Percentiles rank a stretch among this genome's conserved stretches.
phyloP scores from a whole-genome alignment of 92 coral and sea anemone species.

The Isaurus tuberculatus region DNA sequence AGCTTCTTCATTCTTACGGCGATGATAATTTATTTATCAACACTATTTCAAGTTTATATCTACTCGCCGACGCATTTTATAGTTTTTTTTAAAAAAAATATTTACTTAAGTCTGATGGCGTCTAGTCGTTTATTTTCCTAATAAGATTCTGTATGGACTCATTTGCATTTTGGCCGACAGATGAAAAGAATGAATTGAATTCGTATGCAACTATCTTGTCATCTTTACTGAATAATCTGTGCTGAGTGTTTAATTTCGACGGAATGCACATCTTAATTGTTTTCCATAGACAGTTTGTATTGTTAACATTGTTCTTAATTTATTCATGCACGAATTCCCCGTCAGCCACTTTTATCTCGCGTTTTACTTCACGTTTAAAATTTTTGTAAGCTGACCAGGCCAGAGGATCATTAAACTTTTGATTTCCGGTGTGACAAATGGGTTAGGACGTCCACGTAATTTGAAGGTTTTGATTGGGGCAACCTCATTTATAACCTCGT shows the following conservation, averaged over 20 bases:
- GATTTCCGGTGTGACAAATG: background rate
- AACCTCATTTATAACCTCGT: background rate
- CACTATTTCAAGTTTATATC: no score
- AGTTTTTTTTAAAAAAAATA: no score
- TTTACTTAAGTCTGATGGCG: slow-evolving; percentile 37
- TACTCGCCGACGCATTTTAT: no score
- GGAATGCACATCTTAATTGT: background rate
- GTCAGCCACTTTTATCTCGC: slow-evolving; percentile 10
- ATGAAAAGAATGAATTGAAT: slow-evolving; percentile 6
- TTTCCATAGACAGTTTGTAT: slow-evolving; percentile 13
- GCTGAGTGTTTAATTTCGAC: background rate
- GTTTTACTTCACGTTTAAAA: slow-evolving; percentile 24
- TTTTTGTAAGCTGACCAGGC: slow-evolving; percentile 21
- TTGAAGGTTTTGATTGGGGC: background rate
- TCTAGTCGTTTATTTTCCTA: slow-evolving; percentile 28
- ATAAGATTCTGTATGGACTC: slow-evolving; percentile 17
- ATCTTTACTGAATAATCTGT: background rate
- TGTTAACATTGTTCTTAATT: slow-evolving; percentile 9
- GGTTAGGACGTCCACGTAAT: background rate
- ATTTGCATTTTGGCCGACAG: slow-evolving; percentile 9
- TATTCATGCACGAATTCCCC: slow-evolving; percentile 13
- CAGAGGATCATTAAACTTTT: slow-evolving; percentile 4
- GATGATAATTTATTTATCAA: no score
- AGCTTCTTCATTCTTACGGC: no score
- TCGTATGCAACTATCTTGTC: background rate